Percentiles rank a stretch among this genome's conserved stretches.
Conservation (phyloP, 1,140 invertebrate genomes). For the Maconellicoccus hirsutus region DNA sequence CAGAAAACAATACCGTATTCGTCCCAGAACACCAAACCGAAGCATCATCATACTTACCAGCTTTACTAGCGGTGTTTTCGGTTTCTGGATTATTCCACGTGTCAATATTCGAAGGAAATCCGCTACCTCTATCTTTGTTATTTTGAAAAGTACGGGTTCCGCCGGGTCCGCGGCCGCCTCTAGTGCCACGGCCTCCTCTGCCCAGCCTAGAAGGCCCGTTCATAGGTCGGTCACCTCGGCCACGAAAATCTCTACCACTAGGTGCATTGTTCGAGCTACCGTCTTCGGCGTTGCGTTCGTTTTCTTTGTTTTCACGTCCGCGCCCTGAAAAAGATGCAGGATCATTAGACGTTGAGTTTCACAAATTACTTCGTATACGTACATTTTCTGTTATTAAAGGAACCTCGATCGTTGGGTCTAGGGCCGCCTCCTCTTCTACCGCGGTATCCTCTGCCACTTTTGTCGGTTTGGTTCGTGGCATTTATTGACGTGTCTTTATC, state of each 20-base stretch:
- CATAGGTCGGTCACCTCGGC: constrained; percentile 40
- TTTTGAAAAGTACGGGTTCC: constrained; percentile 41
- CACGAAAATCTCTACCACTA: constrained; percentile 36
- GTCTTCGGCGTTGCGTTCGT: constrained; percentile 44
- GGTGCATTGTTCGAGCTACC: constrained; percentile 35
- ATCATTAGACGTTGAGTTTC: neutral
- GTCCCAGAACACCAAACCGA: neutral
- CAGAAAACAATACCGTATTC: neutral
- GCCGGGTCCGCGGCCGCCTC: constrained; percentile 41
- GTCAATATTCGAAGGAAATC: constrained; percentile 40
- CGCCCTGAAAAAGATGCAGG: constrained; percentile 30
- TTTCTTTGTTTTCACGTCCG: constrained; percentile 48
- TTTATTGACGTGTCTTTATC: constrained; percentile 24
- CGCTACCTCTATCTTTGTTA: constrained; percentile 32
- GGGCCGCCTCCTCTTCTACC: constrained; percentile 37
- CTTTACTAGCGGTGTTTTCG: neutral
- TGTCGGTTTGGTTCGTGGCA: constrained; percentile 28
- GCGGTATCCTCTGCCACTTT: constrained; percentile 26
- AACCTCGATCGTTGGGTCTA: constrained; percentile 35
- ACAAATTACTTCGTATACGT: constrained; percentile 27
- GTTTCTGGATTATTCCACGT: constrained; percentile 45
- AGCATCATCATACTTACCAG: neutral
- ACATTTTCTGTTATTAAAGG: constrained; percentile 34
- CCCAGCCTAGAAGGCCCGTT: constrained; percentile 33
- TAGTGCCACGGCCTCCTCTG: constrained; percentile 42